Conservation (phyloP, 2,888 invertebrate genomes). For the Xestia c-nigrum region DNA sequence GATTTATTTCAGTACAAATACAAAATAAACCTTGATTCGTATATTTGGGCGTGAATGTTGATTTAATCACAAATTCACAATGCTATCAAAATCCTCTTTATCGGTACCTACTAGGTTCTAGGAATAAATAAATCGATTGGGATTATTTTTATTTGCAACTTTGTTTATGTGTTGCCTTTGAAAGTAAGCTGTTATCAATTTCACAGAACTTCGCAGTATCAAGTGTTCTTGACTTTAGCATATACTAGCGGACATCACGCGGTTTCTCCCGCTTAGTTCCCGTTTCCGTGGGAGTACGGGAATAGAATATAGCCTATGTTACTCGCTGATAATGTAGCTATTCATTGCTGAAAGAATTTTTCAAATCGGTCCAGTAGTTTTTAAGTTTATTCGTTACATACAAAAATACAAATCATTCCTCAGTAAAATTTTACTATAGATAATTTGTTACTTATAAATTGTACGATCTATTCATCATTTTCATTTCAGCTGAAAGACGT, state of each 20-base stretch:
- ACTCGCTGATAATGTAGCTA: no score
- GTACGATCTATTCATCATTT: no score
- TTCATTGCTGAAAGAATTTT: no score
- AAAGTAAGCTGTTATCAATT: neutral
- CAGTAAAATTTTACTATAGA: no score
- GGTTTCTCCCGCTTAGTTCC: no score
- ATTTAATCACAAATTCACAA: slow-evolving; percentile 4
- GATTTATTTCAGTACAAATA: slow-evolving; percentile 33
- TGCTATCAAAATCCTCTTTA: slow-evolving; percentile 5
- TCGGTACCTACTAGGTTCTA: slow-evolving; percentile 11
- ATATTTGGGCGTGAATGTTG: slow-evolving; percentile 8
- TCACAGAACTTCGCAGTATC: neutral
- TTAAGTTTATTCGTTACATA: no score
- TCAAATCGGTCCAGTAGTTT: no score
- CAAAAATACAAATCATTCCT: no score
- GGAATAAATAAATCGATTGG: slow-evolving; percentile 2
- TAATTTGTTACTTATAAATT: neutral
- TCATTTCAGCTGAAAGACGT: no score
- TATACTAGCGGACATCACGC: neutral
- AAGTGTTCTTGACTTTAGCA: neutral
- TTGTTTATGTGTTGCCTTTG: neutral
- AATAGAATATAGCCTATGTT: no score
- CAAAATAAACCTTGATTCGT: slow-evolving; percentile 7
- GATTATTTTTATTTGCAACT: slow-evolving; percentile 4
- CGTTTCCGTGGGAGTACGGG: no score